Conservation (phyloP, 1,140 invertebrate genomes). For the Scylla paramamosain region DNA sequence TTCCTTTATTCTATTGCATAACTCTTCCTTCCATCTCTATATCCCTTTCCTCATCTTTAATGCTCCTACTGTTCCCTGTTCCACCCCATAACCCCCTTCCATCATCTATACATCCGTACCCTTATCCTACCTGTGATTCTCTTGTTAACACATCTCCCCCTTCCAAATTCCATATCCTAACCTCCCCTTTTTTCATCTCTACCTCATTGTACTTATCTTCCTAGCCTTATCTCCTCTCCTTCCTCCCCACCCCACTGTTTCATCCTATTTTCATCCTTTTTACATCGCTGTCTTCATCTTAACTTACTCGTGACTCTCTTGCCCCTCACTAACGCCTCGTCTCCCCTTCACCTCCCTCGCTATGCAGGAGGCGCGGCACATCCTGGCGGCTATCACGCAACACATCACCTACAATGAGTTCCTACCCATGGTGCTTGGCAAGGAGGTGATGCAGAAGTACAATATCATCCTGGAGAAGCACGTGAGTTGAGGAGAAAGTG, state of each 20-base stretch:
- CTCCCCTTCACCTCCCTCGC: slow-evolving; percentile 32
- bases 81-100: background rate
- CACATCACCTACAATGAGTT: slow-evolving; percentile 98
- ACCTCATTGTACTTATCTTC: background rate
- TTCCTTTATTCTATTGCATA: too few species aligned
- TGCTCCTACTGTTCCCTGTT: too few species aligned
- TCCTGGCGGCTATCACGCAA: slow-evolving; percentile 94
- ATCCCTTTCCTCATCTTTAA: too few species aligned
- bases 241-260: background rate
- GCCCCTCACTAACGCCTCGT: background rate
- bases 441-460: slow-evolving; percentile 96
- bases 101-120: background rate
- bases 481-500: slow-evolving; percentile 47
- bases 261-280: background rate
- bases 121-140: background rate
- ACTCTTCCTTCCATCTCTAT: too few species aligned
- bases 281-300: too few species aligned
- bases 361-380: slow-evolving; percentile 89
- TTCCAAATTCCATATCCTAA: background rate
- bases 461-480: slow-evolving; percentile 89
- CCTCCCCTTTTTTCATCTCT: background rate
- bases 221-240: background rate
- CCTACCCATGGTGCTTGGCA: slow-evolving; percentile 94
- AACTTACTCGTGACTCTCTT: background rate
- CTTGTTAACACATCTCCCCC: background rate